Conservation (phyloP, 2,888 invertebrate genomes). For the Hyposoter dolosus region DNA sequence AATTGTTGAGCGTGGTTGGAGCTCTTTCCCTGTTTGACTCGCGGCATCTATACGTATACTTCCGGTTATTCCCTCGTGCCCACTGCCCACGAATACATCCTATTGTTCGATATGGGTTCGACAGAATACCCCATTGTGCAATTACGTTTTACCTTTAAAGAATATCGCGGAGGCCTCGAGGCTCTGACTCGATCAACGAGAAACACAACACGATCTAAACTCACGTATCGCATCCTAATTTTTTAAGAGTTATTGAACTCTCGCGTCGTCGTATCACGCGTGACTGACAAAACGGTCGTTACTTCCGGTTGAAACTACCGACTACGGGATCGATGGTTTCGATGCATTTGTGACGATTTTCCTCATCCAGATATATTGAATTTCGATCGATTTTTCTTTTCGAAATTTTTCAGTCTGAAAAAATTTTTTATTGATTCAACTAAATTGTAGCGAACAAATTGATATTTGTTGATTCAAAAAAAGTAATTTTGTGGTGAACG, state of each 20-base stretch:
- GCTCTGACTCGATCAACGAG: conserved; percentile 12
- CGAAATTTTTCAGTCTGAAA: background rate
- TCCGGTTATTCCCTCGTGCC: conserved; percentile 73
- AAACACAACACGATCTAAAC: conserved; percentile 10
- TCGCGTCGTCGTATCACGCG: conserved; percentile 73
- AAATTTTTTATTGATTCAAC: too few relatives aligned
- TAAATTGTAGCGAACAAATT: too few relatives aligned
- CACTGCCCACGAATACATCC: conserved; percentile 60
- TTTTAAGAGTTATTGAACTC: conserved; percentile 78
- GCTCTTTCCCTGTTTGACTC: conserved; percentile 68
- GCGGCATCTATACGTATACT: conserved; percentile 75
- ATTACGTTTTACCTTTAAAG: conserved; percentile 79
- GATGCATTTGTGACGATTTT: conserved; percentile 11
- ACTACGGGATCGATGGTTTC: conserved; percentile 7
- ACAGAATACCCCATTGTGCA: conserved; percentile 78
- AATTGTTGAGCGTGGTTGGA: conserved; percentile 74
- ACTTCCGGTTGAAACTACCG: conserved; percentile 75
- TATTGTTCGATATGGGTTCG: conserved; percentile 82
- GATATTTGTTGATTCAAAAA: too few relatives aligned
- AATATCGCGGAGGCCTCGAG: conserved; percentile 41
- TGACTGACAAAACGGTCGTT: conserved; percentile 73
- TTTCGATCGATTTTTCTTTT: background rate
- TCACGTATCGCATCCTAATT: conserved; percentile 79
- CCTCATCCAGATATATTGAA: background rate
- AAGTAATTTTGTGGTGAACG: too few relatives aligned